These are phyloP conservation scores for Rhimphoctona megacephalus DNA, from an alignment of 2,888 invertebrate species.

Conservation along the genomic window DNA sequence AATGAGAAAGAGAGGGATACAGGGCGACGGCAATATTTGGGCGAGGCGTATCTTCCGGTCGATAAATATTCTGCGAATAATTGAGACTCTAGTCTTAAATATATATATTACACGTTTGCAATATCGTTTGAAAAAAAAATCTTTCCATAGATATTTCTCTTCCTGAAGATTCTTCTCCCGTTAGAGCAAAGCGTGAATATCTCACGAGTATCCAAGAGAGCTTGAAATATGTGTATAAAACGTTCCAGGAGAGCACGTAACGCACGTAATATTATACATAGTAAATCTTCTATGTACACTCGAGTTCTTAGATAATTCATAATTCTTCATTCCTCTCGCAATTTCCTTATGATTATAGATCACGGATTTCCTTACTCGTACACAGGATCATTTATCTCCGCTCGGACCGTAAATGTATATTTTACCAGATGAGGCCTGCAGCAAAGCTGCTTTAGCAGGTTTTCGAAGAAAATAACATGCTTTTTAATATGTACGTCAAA, in stretches of 20 bases:
- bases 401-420: neutral
- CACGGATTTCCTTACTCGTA: slow-evolving; percentile 51
- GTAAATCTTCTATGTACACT: slow-evolving; percentile 18
- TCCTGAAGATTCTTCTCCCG: slow-evolving; percentile 28
- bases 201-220: slow-evolving; percentile 43
- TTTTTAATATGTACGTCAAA: neutral
- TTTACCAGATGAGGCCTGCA: neutral
- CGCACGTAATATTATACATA: slow-evolving; percentile 56
- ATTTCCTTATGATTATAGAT: slow-evolving; percentile 67
- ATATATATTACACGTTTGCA: slow-evolving; percentile 19
- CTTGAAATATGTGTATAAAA: slow-evolving; percentile 43
- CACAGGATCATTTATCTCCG: slow-evolving; percentile 47
- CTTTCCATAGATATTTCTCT: neutral
- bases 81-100: slow-evolving; percentile 36
- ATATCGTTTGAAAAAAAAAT: neutral
- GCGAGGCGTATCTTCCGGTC: slow-evolving; percentile 71
- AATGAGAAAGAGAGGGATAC: slow-evolving; percentile 9
- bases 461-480: neutral
- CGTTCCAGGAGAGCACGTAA: slow-evolving; percentile 64
- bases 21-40: slow-evolving; percentile 53
- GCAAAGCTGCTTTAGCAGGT: neutral
- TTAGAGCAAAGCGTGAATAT: slow-evolving; percentile 34
- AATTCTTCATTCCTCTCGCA: slow-evolving; percentile 56
- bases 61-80: slow-evolving; percentile 69
- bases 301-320: slow-evolving; percentile 47